Evolutionary conservation across 1,140 invertebrate species (phyloP).

Genomic region (Drosophila melanogaster): DNA sequence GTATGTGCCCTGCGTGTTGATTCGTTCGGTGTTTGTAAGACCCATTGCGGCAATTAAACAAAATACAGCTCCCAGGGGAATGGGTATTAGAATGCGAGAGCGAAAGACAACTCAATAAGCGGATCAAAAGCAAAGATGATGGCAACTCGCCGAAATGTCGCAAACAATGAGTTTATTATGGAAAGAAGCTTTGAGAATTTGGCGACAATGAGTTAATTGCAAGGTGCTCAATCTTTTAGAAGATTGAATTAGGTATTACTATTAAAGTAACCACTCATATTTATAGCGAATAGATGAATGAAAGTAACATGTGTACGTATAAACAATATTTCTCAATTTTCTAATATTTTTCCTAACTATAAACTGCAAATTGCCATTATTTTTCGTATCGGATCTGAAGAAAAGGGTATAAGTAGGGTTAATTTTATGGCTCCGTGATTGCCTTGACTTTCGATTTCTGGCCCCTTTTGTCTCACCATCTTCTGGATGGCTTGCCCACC

Average conservation of each 20-base stretch:
- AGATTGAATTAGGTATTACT: too few species aligned
- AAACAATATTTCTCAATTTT: too few species aligned
- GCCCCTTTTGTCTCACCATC: background rate
- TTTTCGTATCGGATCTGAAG: conserved; percentile 9
- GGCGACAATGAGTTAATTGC: conserved; percentile 1
- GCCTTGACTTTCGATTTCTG: conserved; percentile 17
- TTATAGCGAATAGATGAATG: too few species aligned
- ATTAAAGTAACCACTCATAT: too few species aligned
- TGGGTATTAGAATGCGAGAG: conserved; percentile 16
- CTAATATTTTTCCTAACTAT: conserved; percentile 1
- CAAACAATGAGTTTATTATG: conserved; percentile 6
- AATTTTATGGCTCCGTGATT: conserved; percentile 31
- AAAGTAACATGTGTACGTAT: too few species aligned
- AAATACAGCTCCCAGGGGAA: conserved; percentile 34
- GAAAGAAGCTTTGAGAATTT: background rate
- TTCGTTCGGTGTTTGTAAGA: conserved; percentile 48
- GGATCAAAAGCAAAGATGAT: background rate
- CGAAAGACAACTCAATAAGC: conserved; percentile 14
- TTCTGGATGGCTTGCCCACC: background rate
- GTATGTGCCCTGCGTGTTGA: conserved; percentile 65
- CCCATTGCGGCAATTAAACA: conserved; percentile 64
- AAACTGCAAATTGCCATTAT: conserved; percentile 32
- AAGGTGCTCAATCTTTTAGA: background rate
- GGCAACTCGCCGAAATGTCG: conserved; percentile 1
- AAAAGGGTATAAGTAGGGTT: conserved; percentile 34